Conservation (phyloP, 2,888 invertebrate genomes). For the Cantharis rustica region DNA sequence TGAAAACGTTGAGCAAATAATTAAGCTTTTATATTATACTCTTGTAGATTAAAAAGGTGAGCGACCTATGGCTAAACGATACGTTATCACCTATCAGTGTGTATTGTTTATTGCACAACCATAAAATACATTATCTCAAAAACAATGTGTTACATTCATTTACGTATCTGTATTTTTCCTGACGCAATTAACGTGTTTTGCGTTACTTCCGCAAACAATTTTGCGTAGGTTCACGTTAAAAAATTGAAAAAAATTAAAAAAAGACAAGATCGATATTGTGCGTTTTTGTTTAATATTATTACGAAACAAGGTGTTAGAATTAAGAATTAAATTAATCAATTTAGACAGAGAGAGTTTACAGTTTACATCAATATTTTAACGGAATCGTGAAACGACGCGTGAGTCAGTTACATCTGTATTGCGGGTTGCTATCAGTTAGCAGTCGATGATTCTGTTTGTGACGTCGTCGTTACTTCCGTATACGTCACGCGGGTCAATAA, state of each 20-base stretch:
- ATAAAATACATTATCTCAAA: background rate
- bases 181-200: background rate
- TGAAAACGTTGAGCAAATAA: background rate
- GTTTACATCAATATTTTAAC: slow-evolving; percentile 1
- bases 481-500: slow-evolving; percentile 57
- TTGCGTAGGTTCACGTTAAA: background rate
- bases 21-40: background rate
- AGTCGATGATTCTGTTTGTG: slow-evolving; percentile 47
- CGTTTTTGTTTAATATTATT: background rate
- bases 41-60: background rate
- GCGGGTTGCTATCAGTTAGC: slow-evolving; percentile 27
- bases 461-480: slow-evolving; percentile 53
- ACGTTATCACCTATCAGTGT: background rate
- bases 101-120: background rate
- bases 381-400: background rate
- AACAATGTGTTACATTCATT: background rate
- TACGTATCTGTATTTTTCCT: background rate
- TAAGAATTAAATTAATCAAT: background rate
- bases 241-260: background rate
- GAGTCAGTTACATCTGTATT: slow-evolving; percentile 13
- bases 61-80: background rate
- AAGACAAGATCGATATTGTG: background rate
- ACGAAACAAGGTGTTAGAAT: background rate
- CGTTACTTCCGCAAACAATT: background rate
- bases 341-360: background rate